Percentiles rank a stretch among this genome's conserved stretches.
These are phyloP conservation scores for Carcharodon carcharias DNA, from an alignment of 2,797 vertebrate genomes.

Conservation along the genomic window DNA sequence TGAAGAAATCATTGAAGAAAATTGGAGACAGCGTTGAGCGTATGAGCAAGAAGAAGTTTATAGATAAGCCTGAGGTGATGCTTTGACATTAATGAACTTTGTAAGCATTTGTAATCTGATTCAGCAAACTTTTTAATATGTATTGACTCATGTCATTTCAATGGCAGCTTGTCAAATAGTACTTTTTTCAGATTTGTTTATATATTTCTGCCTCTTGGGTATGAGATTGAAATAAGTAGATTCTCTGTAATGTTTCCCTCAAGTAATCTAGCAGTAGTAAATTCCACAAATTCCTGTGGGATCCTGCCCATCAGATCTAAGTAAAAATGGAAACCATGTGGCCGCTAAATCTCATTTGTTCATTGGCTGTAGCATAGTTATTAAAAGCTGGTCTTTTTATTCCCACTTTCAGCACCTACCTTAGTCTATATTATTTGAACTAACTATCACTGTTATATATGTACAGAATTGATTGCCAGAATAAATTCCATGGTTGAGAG, in stretches of 20 bases:
- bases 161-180: background rate
- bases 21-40: constrained; percentile 82
- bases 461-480: background rate
- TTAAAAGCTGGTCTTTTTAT: background rate
- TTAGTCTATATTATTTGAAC: background rate
- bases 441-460: background rate
- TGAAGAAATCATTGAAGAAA: constrained; percentile 73
- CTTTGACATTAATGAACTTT: background rate
- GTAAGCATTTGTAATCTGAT: background rate
- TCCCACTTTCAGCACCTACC: background rate
- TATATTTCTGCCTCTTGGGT: background rate
- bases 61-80: constrained; percentile 82
- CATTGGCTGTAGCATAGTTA: background rate
- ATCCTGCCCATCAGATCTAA: background rate
- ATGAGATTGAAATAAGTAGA: background rate
- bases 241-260: background rate
- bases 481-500: background rate
- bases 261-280: background rate
- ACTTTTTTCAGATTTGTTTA: background rate
- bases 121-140: background rate
- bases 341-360: background rate
- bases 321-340: background rate
- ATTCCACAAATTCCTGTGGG: background rate
- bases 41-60: constrained; percentile 88
- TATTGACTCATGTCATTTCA: constrained; percentile 31